Evolutionary conservation across 2,113 vertebrate genomes (phyloP).

Genomic region (Chrysemys picta): DNA sequence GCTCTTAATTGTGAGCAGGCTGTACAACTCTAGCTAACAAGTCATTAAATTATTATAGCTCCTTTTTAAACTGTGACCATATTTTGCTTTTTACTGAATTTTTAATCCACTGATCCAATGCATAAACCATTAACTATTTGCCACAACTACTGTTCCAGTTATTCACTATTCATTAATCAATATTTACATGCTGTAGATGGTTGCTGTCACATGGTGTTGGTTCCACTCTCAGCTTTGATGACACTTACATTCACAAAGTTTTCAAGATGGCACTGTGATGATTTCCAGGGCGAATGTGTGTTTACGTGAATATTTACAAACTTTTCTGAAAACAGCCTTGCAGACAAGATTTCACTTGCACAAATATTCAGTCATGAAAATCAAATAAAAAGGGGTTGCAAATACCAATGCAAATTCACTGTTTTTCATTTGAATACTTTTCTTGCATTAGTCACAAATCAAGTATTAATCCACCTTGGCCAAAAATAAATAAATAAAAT

Average conservation of each 20-base stretch:
- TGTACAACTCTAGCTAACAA: neutral
- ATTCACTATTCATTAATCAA: neutral
- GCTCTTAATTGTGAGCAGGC: fast-evolving
- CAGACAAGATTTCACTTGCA: neutral
- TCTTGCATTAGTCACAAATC: neutral
- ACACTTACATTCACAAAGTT: neutral
- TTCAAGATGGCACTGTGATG: neutral
- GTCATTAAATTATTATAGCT: neutral
- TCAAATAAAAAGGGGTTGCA: neutral
- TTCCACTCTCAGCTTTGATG: neutral
- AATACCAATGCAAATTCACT: neutral
- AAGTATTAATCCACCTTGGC: neutral
- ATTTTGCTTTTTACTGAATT: neutral
- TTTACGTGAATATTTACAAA: fast-evolving
- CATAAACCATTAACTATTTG: neutral
- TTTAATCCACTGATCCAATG: neutral
- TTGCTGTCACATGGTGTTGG: neutral
- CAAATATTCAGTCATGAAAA: neutral
- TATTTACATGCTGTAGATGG: neutral
- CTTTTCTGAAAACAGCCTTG: neutral
- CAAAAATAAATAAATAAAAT: neutral
- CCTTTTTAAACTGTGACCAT: neutral
- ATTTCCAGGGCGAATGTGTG: neutral
- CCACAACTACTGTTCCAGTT: neutral
- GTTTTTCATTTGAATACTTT: neutral